A percentile compares a stretch with the other conserved stretches of the same genome.
These are phyloP conservation scores for Pantherophis alleghaniensis DNA, from an alignment of 2,797 vertebrate species.

Conservation along the genomic window DNA sequence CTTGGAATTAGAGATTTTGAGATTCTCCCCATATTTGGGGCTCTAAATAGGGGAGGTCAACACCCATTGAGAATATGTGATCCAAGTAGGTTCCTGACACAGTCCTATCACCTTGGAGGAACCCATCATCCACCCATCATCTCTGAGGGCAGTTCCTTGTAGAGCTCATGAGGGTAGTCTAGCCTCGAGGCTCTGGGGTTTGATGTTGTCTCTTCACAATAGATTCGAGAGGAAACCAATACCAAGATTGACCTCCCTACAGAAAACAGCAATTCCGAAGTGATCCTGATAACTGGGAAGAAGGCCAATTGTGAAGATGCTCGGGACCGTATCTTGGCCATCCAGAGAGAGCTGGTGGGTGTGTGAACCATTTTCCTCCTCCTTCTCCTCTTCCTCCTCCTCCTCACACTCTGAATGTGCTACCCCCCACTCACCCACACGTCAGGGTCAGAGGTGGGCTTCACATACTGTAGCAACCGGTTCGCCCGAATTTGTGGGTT, in stretches of 20 bases:
- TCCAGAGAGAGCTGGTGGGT: conserved; percentile 80
- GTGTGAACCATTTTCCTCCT: conserved; percentile 16
- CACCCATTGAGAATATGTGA: neutral
- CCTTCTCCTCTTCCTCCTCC: neutral
- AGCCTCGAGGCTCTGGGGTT: conserved; percentile 14
- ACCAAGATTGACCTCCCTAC: conserved; percentile 84
- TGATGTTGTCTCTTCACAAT: conserved; percentile 38
- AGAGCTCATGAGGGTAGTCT: neutral
- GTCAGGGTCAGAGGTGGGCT: no score
- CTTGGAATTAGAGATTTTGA: neutral
- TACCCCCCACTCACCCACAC: no score
- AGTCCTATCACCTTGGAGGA: neutral
- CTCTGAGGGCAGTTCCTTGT: neutral
- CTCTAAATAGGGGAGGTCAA: neutral
- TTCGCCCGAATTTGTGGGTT: no score
- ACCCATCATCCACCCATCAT: no score
- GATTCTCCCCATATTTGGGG: neutral
- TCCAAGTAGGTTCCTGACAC: neutral
- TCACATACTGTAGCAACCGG: no score
- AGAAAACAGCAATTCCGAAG: conserved; percentile 82
- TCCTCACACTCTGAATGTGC: neutral
- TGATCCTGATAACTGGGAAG: conserved; percentile 82
- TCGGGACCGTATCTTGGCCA: conserved; percentile 77
- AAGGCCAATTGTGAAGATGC: conserved; percentile 80
- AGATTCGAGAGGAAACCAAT: conserved; percentile 83